A percentile compares a stretch with the other conserved stretches of the same genome.
These are phyloP conservation scores for Miniopterus natalensis DNA, from an alignment of 2,113 vertebrate species.

Conservation along the genomic window DNA sequence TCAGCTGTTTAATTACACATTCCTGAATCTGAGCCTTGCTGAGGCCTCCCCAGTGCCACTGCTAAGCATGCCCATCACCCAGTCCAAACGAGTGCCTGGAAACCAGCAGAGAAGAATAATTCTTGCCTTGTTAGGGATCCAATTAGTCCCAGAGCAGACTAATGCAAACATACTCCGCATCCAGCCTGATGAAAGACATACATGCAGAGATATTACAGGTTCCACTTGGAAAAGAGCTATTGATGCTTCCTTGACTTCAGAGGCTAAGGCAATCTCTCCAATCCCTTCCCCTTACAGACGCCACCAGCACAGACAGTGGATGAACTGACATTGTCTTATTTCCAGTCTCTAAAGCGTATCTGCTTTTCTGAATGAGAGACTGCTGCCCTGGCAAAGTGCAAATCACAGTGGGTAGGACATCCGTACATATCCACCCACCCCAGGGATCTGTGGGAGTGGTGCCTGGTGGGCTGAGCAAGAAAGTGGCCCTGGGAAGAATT, in stretches of 20 bases:
- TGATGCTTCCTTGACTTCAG: neutral
- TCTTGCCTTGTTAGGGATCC: slow-evolving; percentile 8
- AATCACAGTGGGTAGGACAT: too few species aligned
- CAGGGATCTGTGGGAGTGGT: fast-evolving
- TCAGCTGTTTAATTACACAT: fast-evolving
- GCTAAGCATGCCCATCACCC: neutral
- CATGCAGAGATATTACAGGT: slow-evolving; percentile 44
- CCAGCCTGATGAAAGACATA: slow-evolving; percentile 69
- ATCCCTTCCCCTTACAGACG: fast-evolving
- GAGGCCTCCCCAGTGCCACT: neutral
- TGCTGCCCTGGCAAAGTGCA: fast-evolving
- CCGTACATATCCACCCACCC: neutral
- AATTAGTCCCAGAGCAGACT: slow-evolving; percentile 65
- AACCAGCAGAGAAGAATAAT: neutral
- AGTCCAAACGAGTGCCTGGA: fast-evolving
- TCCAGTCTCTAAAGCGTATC: neutral
- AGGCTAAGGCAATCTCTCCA: neutral
- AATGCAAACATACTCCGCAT: slow-evolving; percentile 47
- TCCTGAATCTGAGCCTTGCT: neutral
- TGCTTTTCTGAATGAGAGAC: neutral
- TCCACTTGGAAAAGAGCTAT: slow-evolving; percentile 37
- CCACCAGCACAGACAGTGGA: neutral
- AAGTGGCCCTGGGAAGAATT: fast-evolving
- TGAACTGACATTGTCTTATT: neutral
- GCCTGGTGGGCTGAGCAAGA: neutral